phyloP scores from a whole-genome alignment of 2,797 vertebrate genomes.

The Muscicapa comitata region DNA sequence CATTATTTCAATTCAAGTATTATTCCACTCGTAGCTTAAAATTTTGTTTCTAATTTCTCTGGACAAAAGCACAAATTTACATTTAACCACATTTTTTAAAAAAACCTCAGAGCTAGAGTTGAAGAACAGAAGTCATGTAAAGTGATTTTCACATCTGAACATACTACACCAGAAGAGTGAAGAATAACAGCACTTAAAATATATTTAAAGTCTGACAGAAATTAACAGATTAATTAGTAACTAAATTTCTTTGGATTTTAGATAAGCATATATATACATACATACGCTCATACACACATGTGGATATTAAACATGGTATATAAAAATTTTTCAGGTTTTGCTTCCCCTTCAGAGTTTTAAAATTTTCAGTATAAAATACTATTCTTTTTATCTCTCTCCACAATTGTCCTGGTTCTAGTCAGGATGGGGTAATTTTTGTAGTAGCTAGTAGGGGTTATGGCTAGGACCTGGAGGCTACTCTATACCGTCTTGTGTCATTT shows the following conservation, averaged over 20 bases:
- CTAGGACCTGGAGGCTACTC: not conserved
- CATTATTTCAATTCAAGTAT: not conserved
- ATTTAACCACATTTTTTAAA: not conserved
- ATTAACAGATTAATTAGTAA: not conserved
- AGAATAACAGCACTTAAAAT: constrained; percentile 53
- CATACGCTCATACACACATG: not conserved
- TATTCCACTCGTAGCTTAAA: fast-evolving
- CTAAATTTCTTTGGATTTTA: constrained; percentile 10
- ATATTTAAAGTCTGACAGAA: constrained; percentile 12
- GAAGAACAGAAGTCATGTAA: constrained; percentile 56
- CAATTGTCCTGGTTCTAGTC: not conserved
- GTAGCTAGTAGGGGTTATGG: not conserved
- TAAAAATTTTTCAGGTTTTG: not conserved
- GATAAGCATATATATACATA: not conserved
- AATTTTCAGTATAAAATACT: not conserved
- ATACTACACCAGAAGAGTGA: constrained; percentile 51
- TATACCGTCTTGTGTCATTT: not conserved
- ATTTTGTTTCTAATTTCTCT: not conserved
- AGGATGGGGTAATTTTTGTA: not conserved
- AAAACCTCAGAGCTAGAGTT: not conserved
- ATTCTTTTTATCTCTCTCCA: not conserved
- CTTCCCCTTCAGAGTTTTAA: not conserved
- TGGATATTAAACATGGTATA: not conserved
- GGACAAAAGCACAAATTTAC: not conserved
- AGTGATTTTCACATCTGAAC: constrained; percentile 47